Evolutionary conservation across 2,888 invertebrate species (phyloP).

Genomic region (Ctenicera cuprea): DNA sequence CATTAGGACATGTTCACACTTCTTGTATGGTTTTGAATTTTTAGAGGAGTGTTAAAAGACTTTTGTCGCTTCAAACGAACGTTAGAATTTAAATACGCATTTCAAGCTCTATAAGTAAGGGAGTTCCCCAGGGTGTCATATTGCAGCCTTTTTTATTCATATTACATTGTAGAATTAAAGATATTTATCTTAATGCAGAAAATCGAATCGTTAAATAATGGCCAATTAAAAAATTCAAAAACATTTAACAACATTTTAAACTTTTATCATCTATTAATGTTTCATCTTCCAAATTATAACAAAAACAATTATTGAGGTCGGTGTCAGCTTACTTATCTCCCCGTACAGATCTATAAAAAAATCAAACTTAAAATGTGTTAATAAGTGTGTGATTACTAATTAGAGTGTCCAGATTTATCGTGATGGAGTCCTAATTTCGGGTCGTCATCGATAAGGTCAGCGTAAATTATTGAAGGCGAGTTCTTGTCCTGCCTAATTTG

Average conservation of each 20-base stretch:
- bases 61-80: background rate
- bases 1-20: conserved; percentile 15
- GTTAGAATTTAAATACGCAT: background rate
- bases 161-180: no score
- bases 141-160: background rate
- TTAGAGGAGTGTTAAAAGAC: conserved; percentile 10
- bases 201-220: no score
- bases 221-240: no score
- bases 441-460: conserved; percentile 60
- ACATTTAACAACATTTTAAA: no score
- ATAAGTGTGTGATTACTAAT: conserved; percentile 52
- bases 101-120: background rate
- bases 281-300: no score
- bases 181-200: no score
- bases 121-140: background rate
- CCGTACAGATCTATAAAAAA: background rate
- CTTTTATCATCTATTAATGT: no score
- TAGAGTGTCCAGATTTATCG: conserved; percentile 50
- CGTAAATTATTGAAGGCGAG: conserved; percentile 70
- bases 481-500: conserved; percentile 71
- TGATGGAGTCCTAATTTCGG: conserved; percentile 50
- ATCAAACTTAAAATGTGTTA: conserved; percentile 44
- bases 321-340: no score
- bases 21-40: background rate
- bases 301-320: no score